Base-by-base conservation (phyloP, 1,140 invertebrate species). In the Plodia interpunctella region DNA sequence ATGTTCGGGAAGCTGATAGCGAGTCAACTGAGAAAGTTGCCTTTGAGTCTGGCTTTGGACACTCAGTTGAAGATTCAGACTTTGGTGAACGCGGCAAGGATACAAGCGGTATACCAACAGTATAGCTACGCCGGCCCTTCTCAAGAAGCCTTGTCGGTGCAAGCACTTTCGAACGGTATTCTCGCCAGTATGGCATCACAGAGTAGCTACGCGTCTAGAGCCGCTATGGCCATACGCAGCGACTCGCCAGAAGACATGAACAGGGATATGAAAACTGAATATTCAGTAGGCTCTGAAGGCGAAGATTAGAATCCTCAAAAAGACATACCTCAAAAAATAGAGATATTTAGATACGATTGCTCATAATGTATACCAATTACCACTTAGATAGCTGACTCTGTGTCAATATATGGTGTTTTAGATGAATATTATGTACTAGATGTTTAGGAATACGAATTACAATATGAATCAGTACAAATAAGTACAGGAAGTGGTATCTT, bases 1-100 rank as follows among this genome's bases (percentile, higher is more conserved):
- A 88, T 88, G 82, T 90, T 90, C 54, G 86, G 88, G 11, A 88
- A 88, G 70, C 65, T 88, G 63, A 88, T 90, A 51, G 85, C 88
- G 13, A 86, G 81, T 62, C 88, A 90, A 61, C 63, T 90, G 30
- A 66, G 87, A 57, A 90, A 87, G 59, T 59, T 90, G 69, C 88
- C 88, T 11, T 65, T 90, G 8, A 88, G 87, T 57, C 66, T 90
- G 59, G 88, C 88, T 17, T 58, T 90, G 60, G 86, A 88, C 55
- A 88, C 87, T 17, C 88, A 90, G 50, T 61, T 90, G 21, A 88
- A 88, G 65, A 88, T 90, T 63, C 88, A 90, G 65, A 90, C 86
- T 8, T 64, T 90, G 44, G 86, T 90, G 32, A 88, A 88, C 55
- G 88, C 86, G 21, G 88, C 86, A 15, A 70, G 88, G 49, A 89